Conservation (phyloP, 1,140 invertebrate genomes). For the Pollicipes pollicipes region DNA sequence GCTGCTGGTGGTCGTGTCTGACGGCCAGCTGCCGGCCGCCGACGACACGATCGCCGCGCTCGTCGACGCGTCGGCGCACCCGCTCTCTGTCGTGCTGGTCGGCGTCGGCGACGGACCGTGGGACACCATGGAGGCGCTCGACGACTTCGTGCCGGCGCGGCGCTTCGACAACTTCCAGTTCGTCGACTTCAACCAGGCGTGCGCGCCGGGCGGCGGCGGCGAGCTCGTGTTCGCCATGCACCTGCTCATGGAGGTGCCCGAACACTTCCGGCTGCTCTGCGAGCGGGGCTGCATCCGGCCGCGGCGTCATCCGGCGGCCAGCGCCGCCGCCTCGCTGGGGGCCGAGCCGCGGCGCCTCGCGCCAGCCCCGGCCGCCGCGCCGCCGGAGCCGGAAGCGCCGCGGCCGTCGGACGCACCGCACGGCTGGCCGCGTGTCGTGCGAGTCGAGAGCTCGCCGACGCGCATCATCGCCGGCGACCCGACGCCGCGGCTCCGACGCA, state of each 20-base stretch:
- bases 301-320: no score
- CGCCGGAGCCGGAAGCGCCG: no score
- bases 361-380: no score
- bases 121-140: slow-evolving; percentile 35
- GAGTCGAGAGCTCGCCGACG: not conserved
- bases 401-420: not conserved
- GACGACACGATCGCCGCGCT: slow-evolving; percentile 33
- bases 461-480: not conserved
- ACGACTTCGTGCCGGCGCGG: slow-evolving; percentile 32
- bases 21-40: slow-evolving; percentile 30
- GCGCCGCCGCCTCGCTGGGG: not conserved
- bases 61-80: slow-evolving; percentile 32
- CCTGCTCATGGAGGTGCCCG: not conserved
- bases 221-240: not conserved
- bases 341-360: not conserved
- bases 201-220: slow-evolving; percentile 4
- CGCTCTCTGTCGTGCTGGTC: slow-evolving; percentile 37
- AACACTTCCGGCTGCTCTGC: not conserved
- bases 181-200: slow-evolving; percentile 30
- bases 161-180: slow-evolving; percentile 40
- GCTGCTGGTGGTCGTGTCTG: slow-evolving; percentile 35
- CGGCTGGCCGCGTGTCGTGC: not conserved
- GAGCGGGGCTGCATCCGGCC: not conserved
- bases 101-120: slow-evolving; percentile 40
- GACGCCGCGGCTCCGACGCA: not conserved